Evolutionary conservation across 2,113 vertebrate species (phyloP).

Genomic region (Pelmatolapia mariae): DNA sequence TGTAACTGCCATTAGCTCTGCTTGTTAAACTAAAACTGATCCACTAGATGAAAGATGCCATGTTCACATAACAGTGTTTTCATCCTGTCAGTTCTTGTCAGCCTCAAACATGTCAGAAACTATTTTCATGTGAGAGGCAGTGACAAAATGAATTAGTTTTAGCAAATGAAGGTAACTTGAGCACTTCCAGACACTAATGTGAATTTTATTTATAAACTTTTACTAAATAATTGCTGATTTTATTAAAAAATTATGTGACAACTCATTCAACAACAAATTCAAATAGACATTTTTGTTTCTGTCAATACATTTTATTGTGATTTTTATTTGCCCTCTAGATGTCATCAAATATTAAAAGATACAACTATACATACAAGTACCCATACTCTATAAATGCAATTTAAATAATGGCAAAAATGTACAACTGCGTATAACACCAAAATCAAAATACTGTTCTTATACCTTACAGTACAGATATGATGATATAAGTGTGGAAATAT

Average conservation of each 20-base stretch:
- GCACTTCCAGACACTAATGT: not conserved
- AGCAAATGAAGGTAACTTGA: not conserved
- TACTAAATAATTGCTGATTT: not conserved
- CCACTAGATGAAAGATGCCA: not conserved
- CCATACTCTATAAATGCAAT: not conserved
- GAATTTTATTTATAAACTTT: not conserved
- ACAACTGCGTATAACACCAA: not conserved
- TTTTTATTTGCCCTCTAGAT: not conserved
- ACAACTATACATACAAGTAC: not conserved
- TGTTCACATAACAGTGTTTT: not conserved
- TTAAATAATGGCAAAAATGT: not conserved
- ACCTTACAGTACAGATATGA: not conserved
- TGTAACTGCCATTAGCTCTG: not conserved
- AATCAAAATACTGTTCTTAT: not conserved
- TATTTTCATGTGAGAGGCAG: not conserved
- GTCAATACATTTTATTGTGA: not conserved
- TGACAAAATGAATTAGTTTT: not conserved
- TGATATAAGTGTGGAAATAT: not conserved
- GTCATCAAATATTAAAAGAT: not conserved
- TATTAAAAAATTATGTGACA: not conserved
- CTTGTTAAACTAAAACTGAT: not conserved
- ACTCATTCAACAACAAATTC: not conserved
- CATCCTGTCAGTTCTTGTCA: not conserved
- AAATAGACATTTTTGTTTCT: not conserved
- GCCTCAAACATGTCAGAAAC: not conserved